Evolutionary conservation across 2,888 invertebrate genomes (phyloP), one percentile per base, ranked within the genome.

Genomic region (Zele albiditarsus): DNA sequence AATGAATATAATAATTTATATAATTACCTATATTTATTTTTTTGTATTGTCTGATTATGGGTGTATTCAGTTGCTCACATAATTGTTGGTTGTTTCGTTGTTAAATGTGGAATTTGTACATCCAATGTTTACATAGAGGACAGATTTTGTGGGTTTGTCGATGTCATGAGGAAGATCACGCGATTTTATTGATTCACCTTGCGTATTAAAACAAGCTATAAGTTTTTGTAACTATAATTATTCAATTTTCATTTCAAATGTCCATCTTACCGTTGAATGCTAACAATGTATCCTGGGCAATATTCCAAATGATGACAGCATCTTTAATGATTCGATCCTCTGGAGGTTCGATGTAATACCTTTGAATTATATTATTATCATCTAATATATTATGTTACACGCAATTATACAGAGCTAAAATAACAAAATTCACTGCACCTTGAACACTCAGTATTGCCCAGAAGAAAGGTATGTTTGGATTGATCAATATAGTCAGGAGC

Each of bases 231-330:
- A 68, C 16, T 25, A 69, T 38, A 23, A 70, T 65, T 67, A 63
- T 73, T 38, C 23, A 12, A 63, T 60, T 16, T 27, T 28, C 10
- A 14, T 27, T 28, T 25, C 28, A 25, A 27, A 14, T 25, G 1
- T 3, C 27, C n/a, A 71, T 16, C 67, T 75, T 65, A 57, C 49
- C 73, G 20, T 67, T 69, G 23, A 75, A 71, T 20, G 65, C 63
- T 46, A 73, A 73, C 53, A 60, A 38, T 23, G 76, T 62, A 25
- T 73, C 71, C 46, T 74, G 65, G 23, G 53, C 28, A 23, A 76
- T 60, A 42, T 75, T 79, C 79, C 79, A 79, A 33, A 79, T 65
- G 12, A 79, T 49, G 57, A 77, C 73, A 5, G 77, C 68, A 10
- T 75, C 74, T 57, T 76, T 75, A 33, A 66, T 46, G 38, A 3